Base-by-base conservation (phyloP, 2,888 invertebrate genomes). In the Litoditis marina region DNA sequence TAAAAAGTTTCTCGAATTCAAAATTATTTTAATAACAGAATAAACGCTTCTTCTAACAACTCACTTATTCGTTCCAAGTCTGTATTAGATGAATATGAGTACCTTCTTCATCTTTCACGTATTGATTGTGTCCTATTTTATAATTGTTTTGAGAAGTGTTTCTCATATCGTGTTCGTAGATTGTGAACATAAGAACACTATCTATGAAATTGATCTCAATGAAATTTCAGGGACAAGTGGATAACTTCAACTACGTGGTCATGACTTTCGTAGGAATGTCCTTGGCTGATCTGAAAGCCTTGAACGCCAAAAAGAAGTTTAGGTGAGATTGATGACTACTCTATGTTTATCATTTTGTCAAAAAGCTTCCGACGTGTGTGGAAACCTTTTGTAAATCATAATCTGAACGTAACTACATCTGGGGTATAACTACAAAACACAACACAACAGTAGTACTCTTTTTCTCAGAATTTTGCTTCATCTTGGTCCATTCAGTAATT, bases 191-290 rank as follows among this genome's bases (percentile, higher is more conserved):
- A 51, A 28, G n/a, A 11, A n/a, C n/a, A 28, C 27, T 51, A 28
- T 51, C 11, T 27, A 31, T 16, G 16, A n/a, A n/a, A n/a, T n/a
- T n/a, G n/a, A n/a, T 36, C 39, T 36, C n/a, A 36, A 13, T 47
- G n/a, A 72, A 77, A 59, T 78, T 77, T 67, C 78, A 75, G 56
- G 81, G 81, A 2, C 73, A 76, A 25, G 73, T 68, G 42, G 73
- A 70, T 25, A 66, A 51, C 59, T 80, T 80, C 72, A 78, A 80
- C 66, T 80, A 74, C 49, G 79, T 78, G 47, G 77, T 80, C 28
- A 79, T 80, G 78, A 77, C 77, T 7, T 67, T 80, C 22, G 80
- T 75, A 58, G 75, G 75, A 25, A 75, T 70, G 55, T 71, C 71
- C 16, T 61, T 75, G n/a, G 70, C 71, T 57, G 76, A 69, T 42